Evolutionary conservation across 2,113 vertebrate genomes (phyloP).

Genomic region (Pampusana beccarii): DNA sequence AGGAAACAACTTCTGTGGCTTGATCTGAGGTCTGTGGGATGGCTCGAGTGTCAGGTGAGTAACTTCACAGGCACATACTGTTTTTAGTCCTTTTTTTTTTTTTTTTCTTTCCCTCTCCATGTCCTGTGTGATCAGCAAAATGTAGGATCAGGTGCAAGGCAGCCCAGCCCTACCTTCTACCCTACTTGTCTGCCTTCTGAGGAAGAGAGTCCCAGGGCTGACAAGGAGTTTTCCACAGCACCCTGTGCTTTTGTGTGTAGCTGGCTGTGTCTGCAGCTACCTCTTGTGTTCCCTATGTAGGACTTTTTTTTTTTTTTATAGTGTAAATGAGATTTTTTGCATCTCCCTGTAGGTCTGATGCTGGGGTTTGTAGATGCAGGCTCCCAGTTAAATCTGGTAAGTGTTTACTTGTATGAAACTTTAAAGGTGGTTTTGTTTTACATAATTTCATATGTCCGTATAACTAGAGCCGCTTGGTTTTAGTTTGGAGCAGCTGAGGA

Average conservation of each 20-base stretch:
- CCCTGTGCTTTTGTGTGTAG: background rate
- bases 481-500: background rate
- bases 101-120: rapidly evolving
- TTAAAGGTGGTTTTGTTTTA: background rate
- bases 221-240: background rate
- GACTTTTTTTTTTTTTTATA: background rate
- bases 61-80: background rate
- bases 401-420: background rate
- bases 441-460: background rate
- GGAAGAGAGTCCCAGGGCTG: background rate
- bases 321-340: background rate
- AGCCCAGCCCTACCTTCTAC: background rate
- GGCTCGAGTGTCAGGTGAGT: conserved; percentile 1
- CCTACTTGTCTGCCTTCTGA: background rate
- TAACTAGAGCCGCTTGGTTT: background rate
- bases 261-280: background rate
- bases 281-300: background rate
- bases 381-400: background rate
- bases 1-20: background rate
- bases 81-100: background rate
- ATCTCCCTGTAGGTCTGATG: background rate
- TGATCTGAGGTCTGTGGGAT: background rate
- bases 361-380: background rate
- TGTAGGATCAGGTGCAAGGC: background rate
- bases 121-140: background rate